A percentile compares a stretch with the other conserved stretches of the same genome.
Conservation (phyloP, 2,888 invertebrate genomes). For the Diloba caeruleocephala region DNA sequence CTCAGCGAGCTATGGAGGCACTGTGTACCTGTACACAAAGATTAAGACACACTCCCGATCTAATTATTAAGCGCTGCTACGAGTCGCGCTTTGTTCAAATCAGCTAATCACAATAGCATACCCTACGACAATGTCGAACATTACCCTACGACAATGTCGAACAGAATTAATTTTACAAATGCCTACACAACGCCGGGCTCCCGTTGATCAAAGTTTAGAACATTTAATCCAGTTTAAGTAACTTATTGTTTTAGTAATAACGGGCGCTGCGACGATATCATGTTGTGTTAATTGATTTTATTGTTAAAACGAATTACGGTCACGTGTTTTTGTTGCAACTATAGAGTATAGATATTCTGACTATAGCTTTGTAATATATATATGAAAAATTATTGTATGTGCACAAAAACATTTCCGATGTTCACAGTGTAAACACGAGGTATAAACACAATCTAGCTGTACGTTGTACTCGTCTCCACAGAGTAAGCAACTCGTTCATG, state of each 20-base stretch:
- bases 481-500: no score
- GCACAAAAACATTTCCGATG: no score
- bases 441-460: no score
- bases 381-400: not conserved
- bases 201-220: conserved; percentile 35
- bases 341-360: no score
- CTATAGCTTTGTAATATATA: no score
- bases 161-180: conserved; percentile 48
- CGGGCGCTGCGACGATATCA: conserved; percentile 25
- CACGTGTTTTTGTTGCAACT: no score
- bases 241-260: conserved; percentile 33
- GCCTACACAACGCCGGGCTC: conserved; percentile 28
- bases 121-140: conserved; percentile 21
- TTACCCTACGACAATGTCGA: conserved; percentile 31
- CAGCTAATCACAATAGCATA: conserved; percentile 22
- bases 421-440: no score
- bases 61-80: not conserved
- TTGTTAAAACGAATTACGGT: conserved; percentile 11
- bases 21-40: no score
- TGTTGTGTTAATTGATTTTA: conserved; percentile 35
- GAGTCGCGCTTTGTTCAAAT: conserved; percentile 24
- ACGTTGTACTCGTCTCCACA: no score
- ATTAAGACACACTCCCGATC: no score
- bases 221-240: conserved; percentile 47
- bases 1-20: no score